Percentiles rank a stretch among this genome's conserved stretches.
phyloP scores from a whole-genome alignment of 1,140 invertebrate species.

The Drosophila melanogaster region DNA sequence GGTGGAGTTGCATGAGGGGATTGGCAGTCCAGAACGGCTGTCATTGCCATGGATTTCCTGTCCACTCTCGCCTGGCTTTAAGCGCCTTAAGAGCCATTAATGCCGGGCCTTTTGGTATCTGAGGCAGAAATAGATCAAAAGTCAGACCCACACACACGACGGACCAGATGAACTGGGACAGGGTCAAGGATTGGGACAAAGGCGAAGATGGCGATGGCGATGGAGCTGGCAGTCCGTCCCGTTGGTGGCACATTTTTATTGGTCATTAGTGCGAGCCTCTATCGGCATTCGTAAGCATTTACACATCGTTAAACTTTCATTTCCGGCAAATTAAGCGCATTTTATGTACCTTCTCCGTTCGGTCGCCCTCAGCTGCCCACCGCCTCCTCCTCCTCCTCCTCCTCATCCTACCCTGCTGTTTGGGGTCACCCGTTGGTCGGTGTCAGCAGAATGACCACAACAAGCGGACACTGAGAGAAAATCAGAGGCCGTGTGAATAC shows the following conservation, averaged over 20 bases:
- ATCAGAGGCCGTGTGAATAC: no score
- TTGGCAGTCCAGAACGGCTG: slow-evolving; percentile 5
- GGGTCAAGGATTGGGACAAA: slow-evolving; percentile 5
- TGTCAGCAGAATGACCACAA: slow-evolving; percentile 81
- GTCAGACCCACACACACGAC: slow-evolving; percentile 40
- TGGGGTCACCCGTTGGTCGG: slow-evolving; percentile 47
- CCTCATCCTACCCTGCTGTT: neutral
- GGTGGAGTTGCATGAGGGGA: slow-evolving; percentile 6
- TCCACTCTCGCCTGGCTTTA: slow-evolving; percentile 19
- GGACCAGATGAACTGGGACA: neutral
- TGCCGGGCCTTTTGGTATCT: slow-evolving; percentile 44
- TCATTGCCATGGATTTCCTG: slow-evolving; percentile 15
- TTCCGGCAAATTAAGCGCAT: slow-evolving; percentile 83
- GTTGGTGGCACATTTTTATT: slow-evolving; percentile 78
- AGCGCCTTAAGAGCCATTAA: slow-evolving; percentile 44
- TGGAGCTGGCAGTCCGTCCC: slow-evolving; percentile 1
- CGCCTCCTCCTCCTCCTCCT: neutral
- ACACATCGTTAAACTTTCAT: slow-evolving; percentile 83
- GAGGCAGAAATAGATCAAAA: slow-evolving; percentile 79
- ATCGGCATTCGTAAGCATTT: slow-evolving; percentile 83
- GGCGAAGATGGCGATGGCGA: neutral
- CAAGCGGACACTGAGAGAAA: slow-evolving; percentile 32
- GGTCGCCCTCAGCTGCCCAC: slow-evolving; percentile 8
- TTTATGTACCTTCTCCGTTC: slow-evolving; percentile 66
- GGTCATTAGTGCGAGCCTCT: slow-evolving; percentile 80